phyloP scores from a whole-genome alignment of 2,797 vertebrate genomes.

The Hippoglossus hippoglossus region DNA sequence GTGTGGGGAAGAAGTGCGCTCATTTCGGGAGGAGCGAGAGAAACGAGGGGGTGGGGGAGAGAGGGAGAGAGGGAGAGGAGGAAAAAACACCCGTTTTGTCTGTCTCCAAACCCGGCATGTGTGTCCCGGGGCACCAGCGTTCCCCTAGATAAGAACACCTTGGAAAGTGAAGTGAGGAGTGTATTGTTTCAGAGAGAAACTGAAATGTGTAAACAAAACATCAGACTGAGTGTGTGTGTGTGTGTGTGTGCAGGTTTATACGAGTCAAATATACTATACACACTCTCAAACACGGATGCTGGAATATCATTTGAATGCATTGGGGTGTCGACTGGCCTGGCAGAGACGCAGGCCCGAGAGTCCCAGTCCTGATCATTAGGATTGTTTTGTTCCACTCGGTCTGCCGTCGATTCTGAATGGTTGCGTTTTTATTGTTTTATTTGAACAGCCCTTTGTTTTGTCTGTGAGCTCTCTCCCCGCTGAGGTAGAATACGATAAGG shows the following conservation, averaged over 20 bases:
- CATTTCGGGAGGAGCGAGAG: slow-evolving; percentile 35
- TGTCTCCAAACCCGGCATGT: slow-evolving; percentile 26
- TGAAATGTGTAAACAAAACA: slow-evolving; percentile 51
- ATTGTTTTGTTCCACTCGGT: neutral
- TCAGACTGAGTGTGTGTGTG: slow-evolving; percentile 6
- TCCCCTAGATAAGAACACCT: slow-evolving; percentile 63
- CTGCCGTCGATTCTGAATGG: neutral
- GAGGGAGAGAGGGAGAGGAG: slow-evolving; percentile 6
- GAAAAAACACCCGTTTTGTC: slow-evolving; percentile 39
- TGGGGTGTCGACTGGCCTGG: slow-evolving; percentile 44
- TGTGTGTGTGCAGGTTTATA: slow-evolving; percentile 15
- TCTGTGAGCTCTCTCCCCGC: slow-evolving; percentile 19
- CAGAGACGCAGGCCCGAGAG: neutral
- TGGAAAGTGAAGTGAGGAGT: slow-evolving; percentile 48
- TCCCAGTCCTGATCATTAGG: slow-evolving; percentile 51
- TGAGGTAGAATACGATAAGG: slow-evolving; percentile 40
- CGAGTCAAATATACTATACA: neutral
- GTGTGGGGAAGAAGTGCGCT: slow-evolving; percentile 51
- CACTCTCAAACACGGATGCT: slow-evolving; percentile 64
- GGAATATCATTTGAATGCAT: slow-evolving; percentile 46
- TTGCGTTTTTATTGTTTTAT: neutral
- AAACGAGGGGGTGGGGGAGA: neutral
- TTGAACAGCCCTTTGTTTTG: slow-evolving; percentile 25
- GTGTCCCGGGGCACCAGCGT: slow-evolving; percentile 44
- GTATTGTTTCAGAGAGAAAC: slow-evolving; percentile 42